These are phyloP conservation scores for Heliothis subflexa DNA, from an alignment of 1,140 invertebrate genomes.

Conservation along the genomic window DNA sequence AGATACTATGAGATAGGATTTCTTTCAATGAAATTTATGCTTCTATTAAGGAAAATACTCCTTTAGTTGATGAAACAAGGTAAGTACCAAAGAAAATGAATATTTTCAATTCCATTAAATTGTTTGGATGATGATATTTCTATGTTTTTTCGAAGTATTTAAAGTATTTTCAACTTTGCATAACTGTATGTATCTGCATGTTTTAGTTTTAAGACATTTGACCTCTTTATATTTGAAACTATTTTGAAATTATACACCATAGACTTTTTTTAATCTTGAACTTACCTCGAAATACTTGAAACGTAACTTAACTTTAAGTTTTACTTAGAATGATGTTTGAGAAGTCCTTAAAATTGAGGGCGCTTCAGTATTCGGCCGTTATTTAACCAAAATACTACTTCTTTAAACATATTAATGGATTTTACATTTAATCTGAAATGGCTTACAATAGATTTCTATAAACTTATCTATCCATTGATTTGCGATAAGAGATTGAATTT, in stretches of 20 bases:
- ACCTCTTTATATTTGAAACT: neutral
- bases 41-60: neutral
- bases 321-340: too few species aligned
- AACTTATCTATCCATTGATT: too few species aligned
- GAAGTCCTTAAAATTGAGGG: too few species aligned
- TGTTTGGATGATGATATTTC: slow-evolving; percentile 22
- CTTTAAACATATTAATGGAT: too few species aligned
- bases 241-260: too few species aligned
- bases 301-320: neutral
- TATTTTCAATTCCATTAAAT: neutral
- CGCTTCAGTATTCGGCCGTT: too few species aligned
- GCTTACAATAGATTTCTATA: too few species aligned
- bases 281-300: neutral
- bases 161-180: slow-evolving; percentile 37
- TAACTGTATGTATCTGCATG: slow-evolving; percentile 20
- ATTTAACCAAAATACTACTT: too few species aligned
- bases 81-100: slow-evolving; percentile 4
- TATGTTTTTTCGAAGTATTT: neutral
- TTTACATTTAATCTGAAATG: too few species aligned
- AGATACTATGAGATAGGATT: neutral
- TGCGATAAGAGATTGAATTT: too few species aligned
- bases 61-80: neutral
- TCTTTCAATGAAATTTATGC: neutral
- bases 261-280: neutral
- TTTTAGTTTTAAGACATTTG: slow-evolving; percentile 19